These are phyloP conservation scores for Chloroceryle aenea DNA, from an alignment of 2,113 vertebrate genomes.

Conservation along the genomic window DNA sequence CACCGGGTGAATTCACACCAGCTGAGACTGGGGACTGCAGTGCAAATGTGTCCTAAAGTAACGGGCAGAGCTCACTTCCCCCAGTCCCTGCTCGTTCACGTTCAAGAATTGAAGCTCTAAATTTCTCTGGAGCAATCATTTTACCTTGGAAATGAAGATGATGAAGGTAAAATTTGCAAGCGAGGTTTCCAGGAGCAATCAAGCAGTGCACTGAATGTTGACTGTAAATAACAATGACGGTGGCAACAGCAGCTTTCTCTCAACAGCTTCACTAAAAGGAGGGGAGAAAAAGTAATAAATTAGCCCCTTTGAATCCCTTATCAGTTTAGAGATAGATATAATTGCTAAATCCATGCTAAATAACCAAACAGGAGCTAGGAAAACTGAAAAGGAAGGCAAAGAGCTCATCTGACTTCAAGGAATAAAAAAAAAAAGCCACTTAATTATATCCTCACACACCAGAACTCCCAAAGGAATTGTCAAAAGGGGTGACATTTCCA, in stretches of 20 bases:
- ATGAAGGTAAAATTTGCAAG: not conserved
- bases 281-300: too few species aligned
- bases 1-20: not conserved
- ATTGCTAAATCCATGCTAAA: not conserved
- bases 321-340: not conserved
- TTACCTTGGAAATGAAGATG: not conserved
- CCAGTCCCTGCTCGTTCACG: rapidly evolving
- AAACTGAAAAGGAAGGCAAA: not conserved
- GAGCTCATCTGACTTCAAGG: not conserved
- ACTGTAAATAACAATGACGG: not conserved
- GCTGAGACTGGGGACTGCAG: not conserved
- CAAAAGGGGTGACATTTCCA: conserved; percentile 52
- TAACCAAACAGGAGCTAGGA: not conserved
- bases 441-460: not conserved
- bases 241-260: not conserved
- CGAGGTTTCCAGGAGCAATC: not conserved
- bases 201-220: not conserved
- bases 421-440: not conserved
- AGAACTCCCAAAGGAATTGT: not conserved
- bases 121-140: not conserved
- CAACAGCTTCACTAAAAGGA: not conserved
- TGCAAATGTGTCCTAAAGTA: not conserved
- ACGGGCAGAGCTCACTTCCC: not conserved
- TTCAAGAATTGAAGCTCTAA: not conserved
- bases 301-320: not conserved